Percentiles rank a stretch among this genome's conserved stretches.
Conservation (phyloP, 2,797 vertebrate genomes). For the Tenualosa ilisha region DNA sequence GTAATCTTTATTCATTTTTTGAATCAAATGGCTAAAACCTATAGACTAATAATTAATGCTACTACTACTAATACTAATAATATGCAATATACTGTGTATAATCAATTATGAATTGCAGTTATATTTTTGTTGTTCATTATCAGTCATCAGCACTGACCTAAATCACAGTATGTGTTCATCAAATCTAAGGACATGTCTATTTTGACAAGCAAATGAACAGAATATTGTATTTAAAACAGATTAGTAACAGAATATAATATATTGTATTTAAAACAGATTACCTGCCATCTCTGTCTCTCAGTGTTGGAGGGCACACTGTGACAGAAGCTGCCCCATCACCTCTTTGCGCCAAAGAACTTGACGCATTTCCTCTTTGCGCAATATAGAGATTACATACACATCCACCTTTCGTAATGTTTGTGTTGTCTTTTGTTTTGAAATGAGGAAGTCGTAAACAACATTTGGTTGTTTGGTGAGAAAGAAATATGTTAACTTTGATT, state of each 20-base stretch:
- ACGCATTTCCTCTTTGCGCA: neutral
- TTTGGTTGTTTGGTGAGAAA: neutral
- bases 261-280: neutral
- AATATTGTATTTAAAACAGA: too few species aligned
- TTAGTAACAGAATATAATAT: too few species aligned
- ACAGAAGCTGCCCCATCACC: neutral
- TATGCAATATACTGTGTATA: neutral
- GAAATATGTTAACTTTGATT: neutral
- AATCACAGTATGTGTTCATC: neutral
- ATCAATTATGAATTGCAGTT: neutral
- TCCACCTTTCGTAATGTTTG: neutral
- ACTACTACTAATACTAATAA: too few species aligned
- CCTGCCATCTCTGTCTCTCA: neutral
- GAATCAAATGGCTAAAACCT: too few species aligned
- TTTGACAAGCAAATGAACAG: neutral
- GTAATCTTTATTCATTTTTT: neutral
- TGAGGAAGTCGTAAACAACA: neutral
- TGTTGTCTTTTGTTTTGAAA: neutral
- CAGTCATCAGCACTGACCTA: neutral
- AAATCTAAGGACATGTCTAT: neutral
- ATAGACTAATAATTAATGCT: too few species aligned
- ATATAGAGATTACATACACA: neutral
- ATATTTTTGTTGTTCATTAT: neutral
- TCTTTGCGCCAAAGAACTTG: neutral
- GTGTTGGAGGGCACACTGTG: too few species aligned